Percentiles rank a stretch among this genome's conserved stretches.
phyloP scores from a whole-genome alignment of 2,888 invertebrate species.

The Gortyna flavago region DNA sequence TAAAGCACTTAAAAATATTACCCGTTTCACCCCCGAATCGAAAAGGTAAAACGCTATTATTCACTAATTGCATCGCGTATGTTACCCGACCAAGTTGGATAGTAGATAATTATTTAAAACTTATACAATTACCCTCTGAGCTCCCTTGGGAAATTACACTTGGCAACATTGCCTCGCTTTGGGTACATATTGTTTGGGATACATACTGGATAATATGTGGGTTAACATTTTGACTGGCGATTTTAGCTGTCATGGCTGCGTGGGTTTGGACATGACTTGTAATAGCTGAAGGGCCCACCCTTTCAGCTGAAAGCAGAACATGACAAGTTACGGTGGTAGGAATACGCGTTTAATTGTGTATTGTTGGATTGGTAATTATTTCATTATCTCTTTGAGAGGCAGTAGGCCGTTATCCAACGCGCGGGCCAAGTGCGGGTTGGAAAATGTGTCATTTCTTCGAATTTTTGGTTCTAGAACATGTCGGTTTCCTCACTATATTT shows the following conservation, averaged over 20 bases:
- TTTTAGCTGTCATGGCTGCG: neutral
- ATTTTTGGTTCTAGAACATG: too few relatives aligned
- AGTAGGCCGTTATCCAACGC: too few relatives aligned
- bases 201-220: neutral
- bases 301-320: neutral
- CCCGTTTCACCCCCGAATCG: constrained; percentile 14
- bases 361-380: neutral
- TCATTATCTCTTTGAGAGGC: too few relatives aligned
- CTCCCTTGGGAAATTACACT: constrained; percentile 71
- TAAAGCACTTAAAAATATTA: constrained; percentile 27
- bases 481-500: too few relatives aligned
- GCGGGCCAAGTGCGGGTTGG: too few relatives aligned
- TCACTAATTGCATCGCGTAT: constrained; percentile 51
- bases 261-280: neutral
- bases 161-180: constrained; percentile 46
- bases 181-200: constrained; percentile 25
- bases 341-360: neutral
- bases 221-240: constrained; percentile 2
- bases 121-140: constrained; percentile 65
- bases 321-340: neutral
- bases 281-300: neutral
- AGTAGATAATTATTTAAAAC: constrained; percentile 71
- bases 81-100: constrained; percentile 44
- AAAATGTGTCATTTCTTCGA: too few relatives aligned
- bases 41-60: constrained; percentile 33